These are phyloP conservation scores for Onychorhynchus coronatus DNA, from an alignment of 2,113 vertebrate genomes.

Conservation along the genomic window DNA sequence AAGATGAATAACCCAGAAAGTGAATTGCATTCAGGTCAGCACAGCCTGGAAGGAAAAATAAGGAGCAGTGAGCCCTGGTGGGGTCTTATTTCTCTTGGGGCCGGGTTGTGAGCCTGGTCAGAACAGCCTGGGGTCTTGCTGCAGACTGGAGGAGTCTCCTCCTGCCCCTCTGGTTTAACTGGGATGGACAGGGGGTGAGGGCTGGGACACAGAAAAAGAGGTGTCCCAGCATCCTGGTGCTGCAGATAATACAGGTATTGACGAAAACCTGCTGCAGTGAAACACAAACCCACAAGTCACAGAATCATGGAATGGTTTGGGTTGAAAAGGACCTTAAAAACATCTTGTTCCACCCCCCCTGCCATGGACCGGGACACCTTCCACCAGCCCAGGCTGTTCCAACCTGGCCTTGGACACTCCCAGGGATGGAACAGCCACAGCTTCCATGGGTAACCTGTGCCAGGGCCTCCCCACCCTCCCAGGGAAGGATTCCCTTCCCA, in stretches of 20 bases:
- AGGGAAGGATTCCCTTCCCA: background rate
- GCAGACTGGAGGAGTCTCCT: background rate
- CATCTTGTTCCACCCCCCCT: background rate
- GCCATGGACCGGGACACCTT: background rate
- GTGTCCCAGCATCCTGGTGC: background rate
- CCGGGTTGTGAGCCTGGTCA: background rate
- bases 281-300: background rate
- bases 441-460: background rate
- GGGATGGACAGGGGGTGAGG: background rate
- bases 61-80: background rate
- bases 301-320: background rate
- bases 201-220: background rate
- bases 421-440: background rate
- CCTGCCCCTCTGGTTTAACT: background rate
- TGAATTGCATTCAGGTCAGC: background rate
- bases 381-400: rapidly evolving
- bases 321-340: background rate
- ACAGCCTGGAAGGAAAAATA: background rate
- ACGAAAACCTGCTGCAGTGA: background rate
- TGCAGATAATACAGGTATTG: background rate
- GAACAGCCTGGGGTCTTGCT: background rate
- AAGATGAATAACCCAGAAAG: background rate
- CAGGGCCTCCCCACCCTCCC: background rate
- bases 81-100: background rate
- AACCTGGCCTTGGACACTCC: rapidly evolving